Base-by-base conservation (phyloP, 1,140 invertebrate species). In the Brachionus sp. region DNA sequence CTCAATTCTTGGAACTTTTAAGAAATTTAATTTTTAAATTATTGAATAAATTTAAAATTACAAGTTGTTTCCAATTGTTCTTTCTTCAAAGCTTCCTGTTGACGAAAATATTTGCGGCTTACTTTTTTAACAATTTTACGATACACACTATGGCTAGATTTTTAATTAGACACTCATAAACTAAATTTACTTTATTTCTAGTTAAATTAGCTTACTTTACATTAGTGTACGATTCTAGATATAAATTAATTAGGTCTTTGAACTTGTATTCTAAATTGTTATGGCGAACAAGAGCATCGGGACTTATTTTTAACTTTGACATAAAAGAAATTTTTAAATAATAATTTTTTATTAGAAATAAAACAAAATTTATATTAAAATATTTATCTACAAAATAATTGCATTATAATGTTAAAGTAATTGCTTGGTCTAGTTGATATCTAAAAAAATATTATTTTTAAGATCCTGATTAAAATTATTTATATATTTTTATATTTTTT, bases 141-240 rank as follows among this genome's bases (percentile, higher is more conserved):
- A 33, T 78, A 78, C 33, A 78, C 57, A 57, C 35, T 62, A 57
- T 78, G 75, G 35, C 75, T 78, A 16, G 35, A 78, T 39, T 3
- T 6, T 35, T 3, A 37, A 57, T n/a, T 7, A 53, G 33, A 9
- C 10, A 13, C 9, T 29, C 19, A 62, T 33, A 68, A 37, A 39
- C 9, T 19, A 44, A 42, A n/a, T n/a, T 16, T 6, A 12, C 3
- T 19, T 19, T 73, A 29, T 29, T 10, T 5, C 5, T 44, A 16
- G 5, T 10, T 16, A 10, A 39, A 39, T 25, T 46, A 75, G 25
- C 16, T 50, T 75, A 75, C 70, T 75, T 75, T 6, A 75, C 33
- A 42, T 42, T 46, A 6, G 16, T 23, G 19, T 33, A 75, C 0
- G 39, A 12, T 75, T 75, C 46, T 19, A 75, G 12, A 75, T 25